Evolutionary conservation across 2,888 invertebrate species (phyloP).

Genomic region (Lissonota sp.): DNA sequence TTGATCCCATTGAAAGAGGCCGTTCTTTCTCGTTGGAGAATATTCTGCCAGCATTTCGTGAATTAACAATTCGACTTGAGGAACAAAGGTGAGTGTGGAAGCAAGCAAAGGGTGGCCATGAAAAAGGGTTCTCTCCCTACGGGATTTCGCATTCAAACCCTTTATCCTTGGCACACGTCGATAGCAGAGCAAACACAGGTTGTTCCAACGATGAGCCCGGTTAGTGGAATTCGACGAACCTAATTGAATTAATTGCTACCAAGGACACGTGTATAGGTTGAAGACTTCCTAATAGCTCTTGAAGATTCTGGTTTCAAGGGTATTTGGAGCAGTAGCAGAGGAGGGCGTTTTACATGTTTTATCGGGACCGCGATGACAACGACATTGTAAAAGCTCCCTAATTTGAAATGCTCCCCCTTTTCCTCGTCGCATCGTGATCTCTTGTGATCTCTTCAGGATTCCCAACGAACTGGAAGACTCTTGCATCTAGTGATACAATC

Average conservation of each 20-base stretch:
- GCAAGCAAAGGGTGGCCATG: conserved; percentile 15
- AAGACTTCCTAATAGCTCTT: conserved; percentile 54
- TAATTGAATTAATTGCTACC: conserved; percentile 57
- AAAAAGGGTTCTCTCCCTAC: conserved; percentile 20
- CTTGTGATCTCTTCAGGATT: neutral
- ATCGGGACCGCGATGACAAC: conserved; percentile 34
- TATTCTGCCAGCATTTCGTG: conserved; percentile 6
- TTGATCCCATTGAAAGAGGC: conserved; percentile 1
- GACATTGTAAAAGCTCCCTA: conserved; percentile 47
- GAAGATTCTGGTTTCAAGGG: conserved; percentile 40
- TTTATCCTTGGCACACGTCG: conserved; percentile 22
- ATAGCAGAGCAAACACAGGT: conserved; percentile 1
- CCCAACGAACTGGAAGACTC: conserved; percentile 12
- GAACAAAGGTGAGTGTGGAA: conserved; percentile 22
- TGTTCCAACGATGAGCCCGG: conserved; percentile 40
- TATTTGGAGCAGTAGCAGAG: conserved; percentile 10
- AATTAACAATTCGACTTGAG: conserved; percentile 18
- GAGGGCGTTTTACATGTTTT: conserved; percentile 55
- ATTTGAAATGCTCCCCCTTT: conserved; percentile 40
- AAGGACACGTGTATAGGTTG: conserved; percentile 19
- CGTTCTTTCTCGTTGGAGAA: conserved; percentile 10
- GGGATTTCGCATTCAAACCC: conserved; percentile 23
- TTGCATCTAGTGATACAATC: neutral
- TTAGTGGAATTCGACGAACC: conserved; percentile 18
- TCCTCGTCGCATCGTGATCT: conserved; percentile 8